Evolutionary conservation across 2,797 vertebrate genomes (phyloP).

Genomic region (Falco concolor): DNA sequence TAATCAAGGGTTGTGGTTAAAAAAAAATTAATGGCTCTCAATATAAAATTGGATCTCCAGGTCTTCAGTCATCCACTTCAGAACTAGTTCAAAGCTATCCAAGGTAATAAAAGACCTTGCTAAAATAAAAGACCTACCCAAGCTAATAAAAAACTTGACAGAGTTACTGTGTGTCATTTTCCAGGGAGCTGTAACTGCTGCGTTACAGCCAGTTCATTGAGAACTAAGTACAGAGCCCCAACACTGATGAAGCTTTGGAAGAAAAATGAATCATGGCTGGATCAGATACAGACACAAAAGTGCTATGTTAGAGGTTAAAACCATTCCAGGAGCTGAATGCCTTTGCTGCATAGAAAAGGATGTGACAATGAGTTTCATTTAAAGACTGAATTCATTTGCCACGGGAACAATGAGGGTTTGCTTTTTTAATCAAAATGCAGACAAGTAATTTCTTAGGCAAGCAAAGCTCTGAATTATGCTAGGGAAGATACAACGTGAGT

Average conservation of each 20-base stretch:
- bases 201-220: constrained; percentile 62
- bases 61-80: constrained; percentile 59
- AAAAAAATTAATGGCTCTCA: constrained; percentile 16
- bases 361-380: constrained; percentile 61
- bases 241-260: constrained; percentile 19
- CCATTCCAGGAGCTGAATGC: constrained; percentile 23
- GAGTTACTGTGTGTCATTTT: constrained; percentile 66
- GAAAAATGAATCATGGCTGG: constrained; percentile 29
- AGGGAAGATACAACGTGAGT: constrained; percentile 22
- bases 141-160: constrained; percentile 71
- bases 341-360: constrained; percentile 26
- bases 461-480: constrained; percentile 60
- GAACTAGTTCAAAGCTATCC: constrained; percentile 39
- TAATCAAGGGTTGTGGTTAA: constrained; percentile 31
- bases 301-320: constrained; percentile 54
- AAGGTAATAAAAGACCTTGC: constrained; percentile 66
- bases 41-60: constrained; percentile 20
- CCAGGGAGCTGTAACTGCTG: constrained; percentile 64
- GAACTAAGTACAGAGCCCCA: constrained; percentile 63
- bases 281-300: constrained; percentile 42
- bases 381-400: constrained; percentile 64
- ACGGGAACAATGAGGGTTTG: constrained; percentile 40
- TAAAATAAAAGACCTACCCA: constrained; percentile 68
- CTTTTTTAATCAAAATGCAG: constrained; percentile 67
- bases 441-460: constrained; percentile 67